Percentiles rank a stretch among this genome's conserved stretches.
phyloP scores from a whole-genome alignment of 1,140 invertebrate species.

The Littorina saxatilis region DNA sequence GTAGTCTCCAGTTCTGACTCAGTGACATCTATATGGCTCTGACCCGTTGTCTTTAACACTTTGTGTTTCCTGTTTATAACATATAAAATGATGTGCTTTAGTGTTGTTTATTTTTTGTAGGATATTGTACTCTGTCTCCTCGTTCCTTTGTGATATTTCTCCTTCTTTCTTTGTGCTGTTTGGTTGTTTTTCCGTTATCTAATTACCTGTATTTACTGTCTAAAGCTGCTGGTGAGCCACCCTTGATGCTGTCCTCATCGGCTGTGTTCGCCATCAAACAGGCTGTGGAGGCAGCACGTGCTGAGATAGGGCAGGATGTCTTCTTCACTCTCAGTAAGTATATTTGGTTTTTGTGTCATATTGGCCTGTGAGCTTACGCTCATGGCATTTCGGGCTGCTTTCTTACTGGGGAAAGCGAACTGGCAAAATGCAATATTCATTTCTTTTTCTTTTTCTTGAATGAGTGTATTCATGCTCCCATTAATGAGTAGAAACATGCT shows the following conservation, averaged over 20 bases:
- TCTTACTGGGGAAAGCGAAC: background rate
- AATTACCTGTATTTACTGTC: constrained; percentile 2
- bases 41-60: too few relatives aligned
- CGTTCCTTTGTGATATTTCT: background rate
- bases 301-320: constrained; percentile 53
- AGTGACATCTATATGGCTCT: too few relatives aligned
- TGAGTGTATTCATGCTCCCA: too few relatives aligned
- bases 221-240: constrained; percentile 73
- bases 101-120: background rate
- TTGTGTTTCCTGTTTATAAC: too few relatives aligned
- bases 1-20: too few relatives aligned
- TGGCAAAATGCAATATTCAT: too few relatives aligned
- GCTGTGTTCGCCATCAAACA: constrained; percentile 68
- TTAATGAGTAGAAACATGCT: too few relatives aligned
- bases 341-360: too few relatives aligned
- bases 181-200: background rate
- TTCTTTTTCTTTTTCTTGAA: too few relatives aligned
- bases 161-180: background rate
- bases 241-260: constrained; percentile 65
- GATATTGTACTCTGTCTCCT: background rate
- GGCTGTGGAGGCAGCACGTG: constrained; percentile 62
- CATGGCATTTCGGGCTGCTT: too few relatives aligned
- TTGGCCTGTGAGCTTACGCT: too few relatives aligned
- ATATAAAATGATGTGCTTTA: too few relatives aligned
- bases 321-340: constrained; percentile 61